phyloP scores from a whole-genome alignment of 2,113 vertebrate species.

The Protomyctophum bolini region DNA sequence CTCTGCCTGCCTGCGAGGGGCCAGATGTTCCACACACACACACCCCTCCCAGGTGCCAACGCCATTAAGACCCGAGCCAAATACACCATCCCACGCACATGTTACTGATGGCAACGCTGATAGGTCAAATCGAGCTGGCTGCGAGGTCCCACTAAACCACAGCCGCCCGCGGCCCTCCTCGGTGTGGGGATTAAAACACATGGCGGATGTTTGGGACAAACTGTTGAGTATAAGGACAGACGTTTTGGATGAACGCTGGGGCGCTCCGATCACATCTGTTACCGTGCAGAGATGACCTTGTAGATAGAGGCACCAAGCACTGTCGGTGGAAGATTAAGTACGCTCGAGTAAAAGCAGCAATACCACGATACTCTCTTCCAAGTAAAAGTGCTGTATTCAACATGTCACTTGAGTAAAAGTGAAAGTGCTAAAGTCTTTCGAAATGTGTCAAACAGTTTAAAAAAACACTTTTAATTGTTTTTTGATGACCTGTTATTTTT shows the following conservation, averaged over 20 bases:
- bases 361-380: no score
- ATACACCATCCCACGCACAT: conserved; percentile 61
- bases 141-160: conserved; percentile 62
- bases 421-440: no score
- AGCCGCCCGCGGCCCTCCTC: conserved; percentile 31
- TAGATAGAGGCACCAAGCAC: neutral
- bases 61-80: conserved; percentile 67
- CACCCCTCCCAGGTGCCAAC: conserved; percentile 52
- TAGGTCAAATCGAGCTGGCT: conserved; percentile 69
- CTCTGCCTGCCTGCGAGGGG: conserved; percentile 44
- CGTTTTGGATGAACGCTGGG: conserved; percentile 28
- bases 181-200: conserved; percentile 53
- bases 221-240: conserved; percentile 41
- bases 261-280: conserved; percentile 40
- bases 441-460: no score
- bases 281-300: conserved; percentile 54
- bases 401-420: no score
- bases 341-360: no score
- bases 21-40: conserved; percentile 71
- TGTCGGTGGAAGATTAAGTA: no score
- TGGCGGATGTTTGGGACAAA: conserved; percentile 49
- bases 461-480: no score
- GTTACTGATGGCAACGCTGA: conserved; percentile 63
- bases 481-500: no score
- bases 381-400: no score